Base-by-base conservation (phyloP, 2,888 invertebrate species). In the Bellardia bayeri region DNA sequence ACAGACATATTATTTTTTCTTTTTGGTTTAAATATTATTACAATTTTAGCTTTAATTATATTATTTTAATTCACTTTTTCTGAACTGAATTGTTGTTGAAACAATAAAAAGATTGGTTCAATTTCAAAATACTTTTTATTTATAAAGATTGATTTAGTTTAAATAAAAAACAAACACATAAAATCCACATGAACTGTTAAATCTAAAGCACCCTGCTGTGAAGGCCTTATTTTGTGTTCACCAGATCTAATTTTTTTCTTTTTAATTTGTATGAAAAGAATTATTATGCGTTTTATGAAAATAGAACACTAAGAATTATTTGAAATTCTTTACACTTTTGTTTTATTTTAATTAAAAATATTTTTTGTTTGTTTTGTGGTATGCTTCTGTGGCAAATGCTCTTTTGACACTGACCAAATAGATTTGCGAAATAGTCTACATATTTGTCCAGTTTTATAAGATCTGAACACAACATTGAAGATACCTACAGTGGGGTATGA, bases 1-100 rank as follows among this genome's bases (percentile, higher is more conserved):
- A 95, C 94, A 89, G 95, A 95, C 95, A 95, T 95, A 92, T 89
- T 88, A 33, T 37, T 51, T 45, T 56, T 9, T 23, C 23, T 23
- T 23, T 23, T 56, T 9, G n/a, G 61, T 40, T 75, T 54, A n/a
- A 7, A 56, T 33, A 9, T 72, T 30, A 49, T 42, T 54, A 42
- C 2, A 33, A 33, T 33, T 68, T 14, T 45, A 37, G 30, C 9
- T 69, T 42, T 54, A 16, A 11, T 51, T 49, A n/a, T 76, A 8
- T 23, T 66, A 11, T 40, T 7, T 30, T 7, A 45, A 45, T 7
- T 3, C 9, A 13, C 51, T 16, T 37, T 13, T 71, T 64, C n/a
- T 16, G n/a, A 56, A 11, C 23, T 23, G 23, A 0, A 2, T 11
- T 45, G 11, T 45, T 45, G 3, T 45, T 45, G 11, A 13, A 45